A percentile compares a stretch with the other conserved stretches of the same genome.
phyloP scores from a whole-genome alignment of 2,888 invertebrate genomes.

The Melanostoma mellinum region DNA sequence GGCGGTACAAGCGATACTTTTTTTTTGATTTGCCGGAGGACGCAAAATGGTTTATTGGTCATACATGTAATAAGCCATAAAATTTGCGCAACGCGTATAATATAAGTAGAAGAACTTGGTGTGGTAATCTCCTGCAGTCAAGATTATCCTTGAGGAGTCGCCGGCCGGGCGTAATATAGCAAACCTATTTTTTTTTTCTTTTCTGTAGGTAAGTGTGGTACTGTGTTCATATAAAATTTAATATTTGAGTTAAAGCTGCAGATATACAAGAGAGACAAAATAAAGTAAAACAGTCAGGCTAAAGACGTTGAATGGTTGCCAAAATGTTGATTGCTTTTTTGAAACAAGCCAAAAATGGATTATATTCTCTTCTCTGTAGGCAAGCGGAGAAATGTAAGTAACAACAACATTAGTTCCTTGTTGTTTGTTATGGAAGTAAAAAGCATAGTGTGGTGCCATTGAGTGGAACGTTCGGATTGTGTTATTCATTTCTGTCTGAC shows the following conservation, averaged over 20 bases:
- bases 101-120: constrained; percentile 39
- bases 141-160: constrained; percentile 37
- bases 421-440: constrained; percentile 9
- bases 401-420: constrained; percentile 8
- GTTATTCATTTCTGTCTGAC: no score
- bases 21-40: constrained; percentile 8
- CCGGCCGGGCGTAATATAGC: not conserved
- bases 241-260: constrained; percentile 58
- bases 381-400: not conserved
- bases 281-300: constrained; percentile 41
- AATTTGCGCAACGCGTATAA: constrained; percentile 48
- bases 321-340: constrained; percentile 65
- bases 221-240: constrained; percentile 40
- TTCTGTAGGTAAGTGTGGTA: not conserved
- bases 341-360: constrained; percentile 52
- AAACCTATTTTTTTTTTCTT: constrained; percentile 4
- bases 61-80: constrained; percentile 66
- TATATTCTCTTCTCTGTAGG: constrained; percentile 14
- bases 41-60: constrained; percentile 61
- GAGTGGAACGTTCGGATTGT: no score
- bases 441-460: constrained; percentile 38
- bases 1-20: constrained; percentile 29
- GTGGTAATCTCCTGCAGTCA: constrained; percentile 44
- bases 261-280: constrained; percentile 5
- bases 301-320: constrained; percentile 58